Conservation (phyloP, 2,888 invertebrate genomes). For the Sycophila texana region DNA sequence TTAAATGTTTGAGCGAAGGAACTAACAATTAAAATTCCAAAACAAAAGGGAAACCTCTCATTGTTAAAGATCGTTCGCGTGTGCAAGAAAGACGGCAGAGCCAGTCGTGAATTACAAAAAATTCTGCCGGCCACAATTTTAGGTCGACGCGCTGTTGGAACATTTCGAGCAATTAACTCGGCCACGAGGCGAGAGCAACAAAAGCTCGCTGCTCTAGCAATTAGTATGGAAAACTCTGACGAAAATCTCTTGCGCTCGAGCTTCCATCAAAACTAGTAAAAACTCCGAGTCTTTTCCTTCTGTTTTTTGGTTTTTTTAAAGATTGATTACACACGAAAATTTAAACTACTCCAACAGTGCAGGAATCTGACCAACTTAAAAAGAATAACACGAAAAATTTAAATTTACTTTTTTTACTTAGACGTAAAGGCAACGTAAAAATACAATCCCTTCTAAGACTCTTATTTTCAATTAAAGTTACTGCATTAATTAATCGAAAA, state of each 20-base stretch:
- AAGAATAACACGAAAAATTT: no score
- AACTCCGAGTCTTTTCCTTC: no score
- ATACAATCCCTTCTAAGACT: no score
- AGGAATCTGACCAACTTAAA: no score
- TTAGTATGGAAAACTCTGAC: conserved; percentile 5
- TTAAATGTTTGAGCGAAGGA: neutral
- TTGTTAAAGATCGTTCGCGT: conserved; percentile 27
- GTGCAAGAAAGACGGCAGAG: neutral
- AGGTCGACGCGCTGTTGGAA: conserved; percentile 3
- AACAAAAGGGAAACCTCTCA: neutral
- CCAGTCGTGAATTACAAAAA: conserved; percentile 2
- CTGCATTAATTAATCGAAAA: no score
- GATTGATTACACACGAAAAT: no score
- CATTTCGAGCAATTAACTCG: conserved; percentile 43
- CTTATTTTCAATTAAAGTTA: no score
- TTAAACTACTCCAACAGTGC: no score
- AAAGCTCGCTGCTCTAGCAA: conserved; percentile 27
- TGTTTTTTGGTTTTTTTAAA: no score
- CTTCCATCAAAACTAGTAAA: no score
- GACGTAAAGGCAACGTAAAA: no score
- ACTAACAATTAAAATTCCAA: neutral
- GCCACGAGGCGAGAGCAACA: conserved; percentile 19
- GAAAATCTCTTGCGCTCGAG: neutral
- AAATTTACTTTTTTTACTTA: no score
- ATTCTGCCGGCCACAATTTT: neutral